Conservation (phyloP, 2,113 vertebrate species). For the Lontra canadensis region DNA sequence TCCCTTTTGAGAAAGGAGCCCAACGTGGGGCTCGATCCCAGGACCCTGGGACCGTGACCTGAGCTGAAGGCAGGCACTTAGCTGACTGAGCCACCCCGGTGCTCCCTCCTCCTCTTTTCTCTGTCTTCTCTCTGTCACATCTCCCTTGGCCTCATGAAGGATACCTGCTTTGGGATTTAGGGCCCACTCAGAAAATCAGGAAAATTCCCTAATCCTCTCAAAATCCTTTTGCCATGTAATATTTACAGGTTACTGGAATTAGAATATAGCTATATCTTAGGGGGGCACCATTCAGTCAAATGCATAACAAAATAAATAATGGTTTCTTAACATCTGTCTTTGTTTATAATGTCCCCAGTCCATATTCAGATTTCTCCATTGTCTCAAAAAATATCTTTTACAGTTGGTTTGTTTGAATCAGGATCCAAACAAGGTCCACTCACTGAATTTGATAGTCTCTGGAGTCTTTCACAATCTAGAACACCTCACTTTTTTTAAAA, state of each 20-base stretch:
- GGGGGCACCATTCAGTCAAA: not conserved
- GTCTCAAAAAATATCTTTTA: conserved; percentile 28
- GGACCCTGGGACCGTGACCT: not conserved
- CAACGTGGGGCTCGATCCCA: too few relatives aligned
- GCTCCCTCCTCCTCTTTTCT: not conserved
- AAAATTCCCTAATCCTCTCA: conserved; percentile 9
- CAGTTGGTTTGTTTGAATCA: conserved; percentile 13
- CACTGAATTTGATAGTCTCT: conserved; percentile 5
- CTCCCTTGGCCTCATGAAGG: not conserved
- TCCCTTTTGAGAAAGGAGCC: too few relatives aligned
- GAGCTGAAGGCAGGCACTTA: not conserved
- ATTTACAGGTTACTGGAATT: not conserved
- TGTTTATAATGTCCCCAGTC: not conserved
- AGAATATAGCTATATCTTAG: not conserved
- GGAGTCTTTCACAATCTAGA: not conserved
- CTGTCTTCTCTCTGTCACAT: not conserved
- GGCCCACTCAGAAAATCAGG: not conserved
- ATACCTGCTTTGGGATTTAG: not conserved
- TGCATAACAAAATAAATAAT: not conserved
- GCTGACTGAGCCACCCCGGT: not conserved
- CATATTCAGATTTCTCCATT: conserved; percentile 17
- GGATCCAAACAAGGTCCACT: not conserved
- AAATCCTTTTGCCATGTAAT: not conserved
- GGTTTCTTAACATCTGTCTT: not conserved
- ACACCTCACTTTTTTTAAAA: not conserved